Percentiles rank a stretch among this genome's conserved stretches.
Evolutionary conservation across 2,888 invertebrate genomes (phyloP).

Genomic region (Erebia epiphron): DNA sequence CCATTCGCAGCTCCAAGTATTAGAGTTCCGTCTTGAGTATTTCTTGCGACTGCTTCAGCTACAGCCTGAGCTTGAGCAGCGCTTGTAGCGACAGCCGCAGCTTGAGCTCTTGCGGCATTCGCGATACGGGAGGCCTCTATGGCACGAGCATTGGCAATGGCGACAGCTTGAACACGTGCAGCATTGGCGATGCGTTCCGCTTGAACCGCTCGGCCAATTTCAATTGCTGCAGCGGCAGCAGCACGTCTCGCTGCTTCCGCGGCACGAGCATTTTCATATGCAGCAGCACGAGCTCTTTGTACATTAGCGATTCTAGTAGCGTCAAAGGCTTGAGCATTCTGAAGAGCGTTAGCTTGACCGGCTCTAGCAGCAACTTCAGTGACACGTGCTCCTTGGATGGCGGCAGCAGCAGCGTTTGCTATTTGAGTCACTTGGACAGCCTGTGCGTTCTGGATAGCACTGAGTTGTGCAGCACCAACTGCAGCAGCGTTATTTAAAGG

Average conservation of each 20-base stretch:
- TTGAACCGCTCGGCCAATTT: conserved; percentile 64
- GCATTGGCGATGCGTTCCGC: conserved; percentile 72
- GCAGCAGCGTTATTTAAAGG: conserved; percentile 72
- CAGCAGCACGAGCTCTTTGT: conserved; percentile 74
- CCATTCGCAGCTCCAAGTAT: conserved; percentile 54
- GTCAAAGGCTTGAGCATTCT: conserved; percentile 73
- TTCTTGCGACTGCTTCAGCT: conserved; percentile 65
- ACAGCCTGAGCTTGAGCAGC: conserved; percentile 69
- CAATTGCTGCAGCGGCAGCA: conserved; percentile 58
- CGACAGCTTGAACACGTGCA: conserved; percentile 71
- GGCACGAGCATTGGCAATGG: conserved; percentile 73
- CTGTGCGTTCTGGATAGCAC: conserved; percentile 75
- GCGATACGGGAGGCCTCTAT: conserved; percentile 74
- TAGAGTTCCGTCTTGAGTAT: conserved; percentile 64
- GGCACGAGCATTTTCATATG: conserved; percentile 71
- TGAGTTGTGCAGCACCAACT: conserved; percentile 72
- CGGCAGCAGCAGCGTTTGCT: conserved; percentile 72
- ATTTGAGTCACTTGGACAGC: conserved; percentile 72
- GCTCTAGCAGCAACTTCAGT: conserved; percentile 72
- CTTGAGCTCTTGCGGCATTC: conserved; percentile 63
- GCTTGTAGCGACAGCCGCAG: conserved; percentile 61
- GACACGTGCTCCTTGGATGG: conserved; percentile 72
- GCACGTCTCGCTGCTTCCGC: conserved; percentile 72
- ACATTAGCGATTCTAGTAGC: conserved; percentile 71
- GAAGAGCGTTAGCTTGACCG: conserved; percentile 69